phyloP scores from a whole-genome alignment of 2,113 vertebrate genomes.

The Excalfactoria chinensis region DNA sequence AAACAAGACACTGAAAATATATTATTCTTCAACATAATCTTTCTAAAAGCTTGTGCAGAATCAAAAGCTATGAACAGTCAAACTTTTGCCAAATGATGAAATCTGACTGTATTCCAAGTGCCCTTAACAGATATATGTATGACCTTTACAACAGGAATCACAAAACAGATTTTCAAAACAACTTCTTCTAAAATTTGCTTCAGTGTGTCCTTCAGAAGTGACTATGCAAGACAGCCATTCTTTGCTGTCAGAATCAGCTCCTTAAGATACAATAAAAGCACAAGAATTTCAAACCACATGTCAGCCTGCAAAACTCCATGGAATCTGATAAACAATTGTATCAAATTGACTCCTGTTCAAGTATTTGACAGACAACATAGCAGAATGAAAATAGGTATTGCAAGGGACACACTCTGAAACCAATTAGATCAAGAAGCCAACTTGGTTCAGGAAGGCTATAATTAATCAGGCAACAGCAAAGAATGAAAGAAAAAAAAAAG shows the following conservation, averaged over 20 bases:
- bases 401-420: not conserved
- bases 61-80: not conserved
- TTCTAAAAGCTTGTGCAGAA: not conserved
- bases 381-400: not conserved
- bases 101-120: not conserved
- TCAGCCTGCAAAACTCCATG: not conserved
- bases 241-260: not conserved
- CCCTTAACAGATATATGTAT: not conserved
- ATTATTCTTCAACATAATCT: not conserved
- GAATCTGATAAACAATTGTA: not conserved
- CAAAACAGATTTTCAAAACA: not conserved
- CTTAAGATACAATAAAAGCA: not conserved
- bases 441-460: not conserved
- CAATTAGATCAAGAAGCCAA: not conserved
- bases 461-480: constrained; percentile 1
- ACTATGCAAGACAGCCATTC: not conserved
- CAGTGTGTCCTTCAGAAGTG: not conserved
- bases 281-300: not conserved
- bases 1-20: not conserved
- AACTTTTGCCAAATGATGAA: not conserved
- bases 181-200: not conserved
- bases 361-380: not conserved
- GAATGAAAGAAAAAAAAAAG: not conserved
- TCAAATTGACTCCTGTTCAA: not conserved
- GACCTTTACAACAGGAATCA: not conserved